Conservation (phyloP, 2,888 invertebrate genomes). For the Tachina fera region DNA sequence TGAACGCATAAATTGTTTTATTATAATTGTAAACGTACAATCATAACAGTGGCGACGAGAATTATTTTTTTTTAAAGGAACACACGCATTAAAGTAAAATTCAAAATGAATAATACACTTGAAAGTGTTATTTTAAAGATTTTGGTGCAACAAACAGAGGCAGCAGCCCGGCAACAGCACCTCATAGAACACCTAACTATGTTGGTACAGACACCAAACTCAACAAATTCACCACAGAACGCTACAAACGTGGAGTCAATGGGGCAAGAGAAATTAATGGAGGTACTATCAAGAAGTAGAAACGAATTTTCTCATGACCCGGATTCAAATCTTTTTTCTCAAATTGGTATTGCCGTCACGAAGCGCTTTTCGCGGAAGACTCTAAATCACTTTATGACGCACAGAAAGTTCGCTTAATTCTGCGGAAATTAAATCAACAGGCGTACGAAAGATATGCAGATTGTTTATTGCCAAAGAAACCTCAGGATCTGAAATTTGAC, state of each 20-base stretch:
- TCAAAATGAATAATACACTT: not conserved
- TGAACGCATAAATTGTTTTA: too few species aligned
- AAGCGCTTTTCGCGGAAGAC: constrained; percentile 1
- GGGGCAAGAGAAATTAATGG: not conserved
- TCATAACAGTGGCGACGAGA: not conserved
- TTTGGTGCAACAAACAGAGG: not conserved
- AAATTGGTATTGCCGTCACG: not conserved
- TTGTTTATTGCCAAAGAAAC: not conserved
- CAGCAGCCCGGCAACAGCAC: not conserved
- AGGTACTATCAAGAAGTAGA: not conserved
- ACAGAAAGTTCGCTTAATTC: too few species aligned
- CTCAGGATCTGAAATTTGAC: constrained; percentile 1
- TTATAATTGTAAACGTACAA: too few species aligned
- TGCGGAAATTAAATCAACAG: not conserved
- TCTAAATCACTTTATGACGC: not conserved
- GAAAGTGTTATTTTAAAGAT: not conserved
- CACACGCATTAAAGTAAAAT: not conserved
- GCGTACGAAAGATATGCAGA: not conserved
- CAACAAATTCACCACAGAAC: not conserved
- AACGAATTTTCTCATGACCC: constrained; percentile 23
- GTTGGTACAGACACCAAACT: not conserved
- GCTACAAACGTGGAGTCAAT: not conserved
- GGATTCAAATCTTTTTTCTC: constrained; percentile 10
- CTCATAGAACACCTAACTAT: too few species aligned
- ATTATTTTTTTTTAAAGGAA: not conserved